Conservation (phyloP, 2,113 vertebrate species). For the Campylorhamphus procurvoides region DNA sequence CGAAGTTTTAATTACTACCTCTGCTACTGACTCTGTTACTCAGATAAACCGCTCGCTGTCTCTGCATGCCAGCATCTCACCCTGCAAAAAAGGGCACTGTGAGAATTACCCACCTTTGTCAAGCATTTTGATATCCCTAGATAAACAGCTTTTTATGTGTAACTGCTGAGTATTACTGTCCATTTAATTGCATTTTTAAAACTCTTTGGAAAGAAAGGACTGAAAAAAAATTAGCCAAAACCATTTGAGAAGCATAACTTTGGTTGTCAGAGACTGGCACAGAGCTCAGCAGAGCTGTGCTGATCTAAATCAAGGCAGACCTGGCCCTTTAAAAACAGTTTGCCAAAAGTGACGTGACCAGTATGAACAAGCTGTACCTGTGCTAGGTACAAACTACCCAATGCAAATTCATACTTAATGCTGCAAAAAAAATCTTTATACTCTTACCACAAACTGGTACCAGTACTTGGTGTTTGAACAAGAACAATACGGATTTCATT, state of each 20-base stretch:
- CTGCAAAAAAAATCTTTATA: not conserved
- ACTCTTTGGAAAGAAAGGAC: not conserved
- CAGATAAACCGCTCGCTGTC: constrained; percentile 38
- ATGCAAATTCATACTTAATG: not conserved
- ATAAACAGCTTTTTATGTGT: constrained; percentile 30
- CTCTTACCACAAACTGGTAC: not conserved
- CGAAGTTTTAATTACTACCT: constrained; percentile 66
- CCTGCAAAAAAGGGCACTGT: constrained; percentile 11
- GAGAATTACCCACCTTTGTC: constrained; percentile 53
- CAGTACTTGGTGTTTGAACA: not conserved
- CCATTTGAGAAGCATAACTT: not conserved
- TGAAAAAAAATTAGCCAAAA: not conserved
- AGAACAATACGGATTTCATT: not conserved
- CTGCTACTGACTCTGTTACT: constrained; percentile 36
- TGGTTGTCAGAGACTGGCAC: not conserved
- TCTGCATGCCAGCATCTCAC: constrained; percentile 47
- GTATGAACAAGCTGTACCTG: not conserved
- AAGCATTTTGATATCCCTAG: constrained; percentile 34
- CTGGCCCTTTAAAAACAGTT: not conserved
- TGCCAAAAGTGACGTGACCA: not conserved
- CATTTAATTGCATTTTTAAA: constrained; percentile 33
- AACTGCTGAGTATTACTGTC: constrained; percentile 7
- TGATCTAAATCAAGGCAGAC: not conserved
- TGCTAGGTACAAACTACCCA: not conserved
- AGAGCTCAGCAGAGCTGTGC: not conserved